Conservation (phyloP, 2,797 vertebrate species). For the Masticophis lateralis region DNA sequence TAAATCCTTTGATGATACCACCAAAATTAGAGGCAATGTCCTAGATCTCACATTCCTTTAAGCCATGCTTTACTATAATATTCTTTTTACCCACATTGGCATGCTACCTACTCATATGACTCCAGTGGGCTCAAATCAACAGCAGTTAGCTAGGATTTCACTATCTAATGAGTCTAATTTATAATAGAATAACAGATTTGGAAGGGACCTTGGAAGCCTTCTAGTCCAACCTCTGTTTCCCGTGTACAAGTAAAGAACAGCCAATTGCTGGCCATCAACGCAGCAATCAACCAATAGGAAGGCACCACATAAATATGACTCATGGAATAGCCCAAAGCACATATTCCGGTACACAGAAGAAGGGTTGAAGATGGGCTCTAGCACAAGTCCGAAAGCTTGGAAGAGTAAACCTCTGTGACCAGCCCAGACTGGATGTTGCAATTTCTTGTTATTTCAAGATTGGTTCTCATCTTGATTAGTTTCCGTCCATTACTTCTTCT, state of each 20-base stretch:
- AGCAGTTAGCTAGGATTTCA: not conserved
- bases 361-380: not conserved
- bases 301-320: not conserved
- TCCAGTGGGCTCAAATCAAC: not conserved
- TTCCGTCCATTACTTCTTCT: not conserved
- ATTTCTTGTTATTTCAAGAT: not conserved
- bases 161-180: not conserved
- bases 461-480: not conserved
- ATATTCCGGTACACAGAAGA: not conserved
- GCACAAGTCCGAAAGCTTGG: not conserved
- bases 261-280: not conserved
- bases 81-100: not conserved
- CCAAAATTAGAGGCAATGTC: not conserved
- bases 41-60: not conserved
- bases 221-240: not conserved
- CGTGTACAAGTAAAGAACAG: not conserved
- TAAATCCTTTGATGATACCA: not conserved
- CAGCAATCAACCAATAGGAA: not conserved
- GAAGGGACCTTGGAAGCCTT: not conserved
- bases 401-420: not conserved
- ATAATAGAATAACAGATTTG: not conserved
- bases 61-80: not conserved
- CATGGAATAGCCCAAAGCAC: not conserved
- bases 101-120: not conserved
- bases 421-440: not conserved